Evolutionary conservation across 1,140 invertebrate species (phyloP), one percentile per base, ranked within the genome.

Genomic region (Zaprionus nigranus): DNA sequence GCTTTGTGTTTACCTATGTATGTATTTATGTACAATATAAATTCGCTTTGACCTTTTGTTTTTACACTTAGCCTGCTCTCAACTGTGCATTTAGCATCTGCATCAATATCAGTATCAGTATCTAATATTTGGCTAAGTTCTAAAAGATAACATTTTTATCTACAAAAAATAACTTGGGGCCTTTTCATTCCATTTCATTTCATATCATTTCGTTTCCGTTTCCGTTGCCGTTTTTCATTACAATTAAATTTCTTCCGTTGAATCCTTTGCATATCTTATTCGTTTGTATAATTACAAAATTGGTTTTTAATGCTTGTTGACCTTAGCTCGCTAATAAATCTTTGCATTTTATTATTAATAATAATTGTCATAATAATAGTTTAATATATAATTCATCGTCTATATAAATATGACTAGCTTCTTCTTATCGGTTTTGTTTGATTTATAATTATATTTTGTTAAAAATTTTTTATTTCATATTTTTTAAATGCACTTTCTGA

Each of bases 61-160:
- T 79, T 67, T 80, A 86, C 67, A 73, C 74, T 79, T 90, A 90
- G 85, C 85, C 83, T 84, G 80, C 73, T 66, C 77, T 69, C 69
- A 69, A 82, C 61, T 85, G 69, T 75, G 64, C 66, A 65, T 73
- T 51, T 26, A 51, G 63, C 38, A 43, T 67, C 66, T 77, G 43
- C 66, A 53, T 68, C 38, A 66, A 64, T 65, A 78, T 75, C 63
- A 74, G 78, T 59, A 69, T 51, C 54, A 73, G 81, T 78, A 74
- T 88, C 86, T 90, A 90, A 90, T 81, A 90, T 90, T 90, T 90
- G 86, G 85, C 85, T 90, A 90, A 86, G 73, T 82, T 70, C 81
- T 90, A 90, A 90, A 90, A 82, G 75, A 90, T 90, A 90, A 90
- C 85, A 90, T 81, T 90, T 90, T 90, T 90, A 90, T 90, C 85